A percentile compares a stretch with the other conserved stretches of the same genome.
These are phyloP conservation scores for Muscicapa adusta DNA, from an alignment of 2,113 vertebrate genomes.

Conservation along the genomic window DNA sequence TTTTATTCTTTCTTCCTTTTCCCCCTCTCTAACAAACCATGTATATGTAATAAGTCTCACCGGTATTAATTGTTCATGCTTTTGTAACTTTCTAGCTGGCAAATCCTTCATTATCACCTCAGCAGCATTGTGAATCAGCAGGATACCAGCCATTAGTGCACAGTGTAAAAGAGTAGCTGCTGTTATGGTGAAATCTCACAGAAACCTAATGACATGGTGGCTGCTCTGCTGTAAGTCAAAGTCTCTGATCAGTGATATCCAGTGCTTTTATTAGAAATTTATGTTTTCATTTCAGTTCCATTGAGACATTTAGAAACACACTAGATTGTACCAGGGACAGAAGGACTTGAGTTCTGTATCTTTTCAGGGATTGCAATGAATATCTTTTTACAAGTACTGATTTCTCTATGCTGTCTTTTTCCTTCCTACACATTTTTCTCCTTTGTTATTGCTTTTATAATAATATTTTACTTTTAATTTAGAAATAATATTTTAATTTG, in stretches of 20 bases:
- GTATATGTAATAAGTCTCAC: neutral
- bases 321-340: neutral
- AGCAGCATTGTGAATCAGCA: neutral
- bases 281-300: neutral
- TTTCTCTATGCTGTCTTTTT: neutral
- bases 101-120: conserved; percentile 20
- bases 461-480: neutral
- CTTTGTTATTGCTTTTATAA: neutral
- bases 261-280: neutral
- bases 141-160: neutral
- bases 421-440: neutral
- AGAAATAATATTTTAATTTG: neutral
- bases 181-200: neutral
- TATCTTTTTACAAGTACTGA: neutral
- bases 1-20: neutral
- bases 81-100: neutral
- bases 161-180: neutral
- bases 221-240: neutral
- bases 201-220: neutral
- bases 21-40: rapidly evolving
- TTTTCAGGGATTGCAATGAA: neutral
- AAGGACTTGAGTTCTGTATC: neutral
- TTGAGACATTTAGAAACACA: neutral
- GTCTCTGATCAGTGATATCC: neutral
- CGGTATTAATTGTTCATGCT: neutral